Conservation (phyloP, 2,113 vertebrate genomes). For the Dicaeum eximium region DNA sequence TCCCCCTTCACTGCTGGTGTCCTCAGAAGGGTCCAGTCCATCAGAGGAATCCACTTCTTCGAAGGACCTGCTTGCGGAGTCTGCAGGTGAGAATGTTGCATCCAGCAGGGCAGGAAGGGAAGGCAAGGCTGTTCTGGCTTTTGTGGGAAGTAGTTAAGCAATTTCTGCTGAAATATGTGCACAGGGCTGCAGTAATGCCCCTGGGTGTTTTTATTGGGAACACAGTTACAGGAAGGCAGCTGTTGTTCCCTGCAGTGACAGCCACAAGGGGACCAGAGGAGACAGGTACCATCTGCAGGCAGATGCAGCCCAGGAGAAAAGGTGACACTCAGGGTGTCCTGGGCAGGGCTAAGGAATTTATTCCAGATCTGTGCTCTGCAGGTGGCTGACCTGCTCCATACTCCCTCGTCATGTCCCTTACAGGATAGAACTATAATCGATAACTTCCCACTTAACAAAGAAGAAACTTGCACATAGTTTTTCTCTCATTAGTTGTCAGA, state of each 20-base stretch:
- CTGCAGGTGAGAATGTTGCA: slow-evolving; percentile 63
- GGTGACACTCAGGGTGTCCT: not conserved
- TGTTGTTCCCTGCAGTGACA: not conserved
- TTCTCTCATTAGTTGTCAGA: not conserved
- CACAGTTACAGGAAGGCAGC: not conserved
- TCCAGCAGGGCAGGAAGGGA: too few species aligned
- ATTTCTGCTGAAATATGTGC: not conserved
- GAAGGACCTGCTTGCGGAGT: slow-evolving; percentile 53
- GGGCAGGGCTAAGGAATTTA: not conserved
- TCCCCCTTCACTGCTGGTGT: slow-evolving; percentile 68
- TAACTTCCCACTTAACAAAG: not conserved
- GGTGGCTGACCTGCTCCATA: not conserved
- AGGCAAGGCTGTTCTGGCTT: not conserved
- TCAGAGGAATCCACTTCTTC: slow-evolving; percentile 79
- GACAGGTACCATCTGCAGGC: not conserved
- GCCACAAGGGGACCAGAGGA: accelerated
- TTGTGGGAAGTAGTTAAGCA: not conserved
- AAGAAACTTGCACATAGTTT: not conserved
- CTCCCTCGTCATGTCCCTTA: accelerated
- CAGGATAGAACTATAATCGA: not conserved
- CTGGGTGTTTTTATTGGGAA: not conserved
- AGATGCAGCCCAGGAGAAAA: not conserved
- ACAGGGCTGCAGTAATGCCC: not conserved
- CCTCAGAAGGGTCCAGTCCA: slow-evolving; percentile 45
- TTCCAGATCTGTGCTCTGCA: not conserved